phyloP scores from a whole-genome alignment of 2,888 invertebrate genomes.

The Sarcophaga caerulescens region DNA sequence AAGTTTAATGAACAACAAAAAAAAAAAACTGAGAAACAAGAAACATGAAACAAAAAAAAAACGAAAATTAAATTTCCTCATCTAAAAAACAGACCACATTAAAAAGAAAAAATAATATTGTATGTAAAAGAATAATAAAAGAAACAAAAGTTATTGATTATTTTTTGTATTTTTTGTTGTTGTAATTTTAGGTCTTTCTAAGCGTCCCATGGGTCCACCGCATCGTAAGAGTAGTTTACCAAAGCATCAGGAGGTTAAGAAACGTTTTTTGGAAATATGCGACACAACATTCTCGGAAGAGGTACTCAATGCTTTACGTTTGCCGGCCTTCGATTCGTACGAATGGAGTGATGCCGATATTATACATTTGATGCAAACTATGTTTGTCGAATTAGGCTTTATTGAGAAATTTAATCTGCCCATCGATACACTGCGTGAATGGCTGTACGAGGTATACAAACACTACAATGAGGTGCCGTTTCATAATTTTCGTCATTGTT shows the following conservation, averaged over 20 bases:
- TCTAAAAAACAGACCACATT: neutral
- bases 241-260: constrained; percentile 81
- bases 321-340: constrained; percentile 88
- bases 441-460: constrained; percentile 89
- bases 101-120: too few relatives aligned
- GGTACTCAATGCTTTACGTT: constrained; percentile 80
- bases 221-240: constrained; percentile 82
- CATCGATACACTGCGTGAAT: constrained; percentile 86
- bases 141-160: too few relatives aligned
- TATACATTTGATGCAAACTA: constrained; percentile 88
- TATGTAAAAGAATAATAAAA: too few relatives aligned
- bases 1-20: neutral
- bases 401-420: constrained; percentile 89
- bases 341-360: constrained; percentile 92
- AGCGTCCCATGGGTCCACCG: constrained; percentile 80
- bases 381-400: constrained; percentile 90
- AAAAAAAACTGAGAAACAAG: neutral
- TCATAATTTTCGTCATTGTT: constrained; percentile 93
- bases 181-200: constrained; percentile 78
- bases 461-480: constrained; percentile 93
- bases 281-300: constrained; percentile 81
- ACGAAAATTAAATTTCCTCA: neutral
- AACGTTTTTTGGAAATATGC: constrained; percentile 81
- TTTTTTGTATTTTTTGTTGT: constrained; percentile 31
- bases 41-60: neutral